Evolutionary conservation across 2,888 invertebrate genomes (phyloP).

Genomic region (Mythimna ferrago): DNA sequence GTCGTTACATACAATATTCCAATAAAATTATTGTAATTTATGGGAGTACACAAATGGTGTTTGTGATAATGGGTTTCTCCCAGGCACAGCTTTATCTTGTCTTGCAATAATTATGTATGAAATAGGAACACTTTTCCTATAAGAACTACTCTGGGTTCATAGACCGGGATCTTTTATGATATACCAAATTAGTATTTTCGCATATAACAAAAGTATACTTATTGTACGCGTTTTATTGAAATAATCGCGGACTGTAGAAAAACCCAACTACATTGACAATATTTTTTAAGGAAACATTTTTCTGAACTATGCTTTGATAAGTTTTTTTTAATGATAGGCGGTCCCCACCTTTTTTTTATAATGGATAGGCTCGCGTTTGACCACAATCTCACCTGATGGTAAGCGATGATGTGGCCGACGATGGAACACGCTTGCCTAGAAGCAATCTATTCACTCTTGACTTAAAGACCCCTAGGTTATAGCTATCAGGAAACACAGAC

Average conservation of each 20-base stretch:
- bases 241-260: background rate
- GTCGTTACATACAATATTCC: background rate
- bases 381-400: no score
- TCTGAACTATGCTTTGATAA: background rate
- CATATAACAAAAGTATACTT: slow-evolving; percentile 2
- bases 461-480: no score
- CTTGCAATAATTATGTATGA: background rate
- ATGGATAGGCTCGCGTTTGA: no score
- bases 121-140: background rate
- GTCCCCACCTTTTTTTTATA: no score
- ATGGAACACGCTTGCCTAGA: no score
- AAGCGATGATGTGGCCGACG: no score
- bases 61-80: slow-evolving; percentile 23
- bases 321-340: background rate
- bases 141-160: background rate
- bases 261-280: background rate
- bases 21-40: background rate
- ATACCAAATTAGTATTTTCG: background rate
- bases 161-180: background rate
- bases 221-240: slow-evolving; percentile 10
- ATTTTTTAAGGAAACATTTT: background rate
- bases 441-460: no score
- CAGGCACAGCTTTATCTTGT: slow-evolving; percentile 15
- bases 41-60: background rate
- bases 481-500: no score